Evolutionary conservation across 2,113 vertebrate genomes (phyloP).

Genomic region (Lipotes vexillifer): DNA sequence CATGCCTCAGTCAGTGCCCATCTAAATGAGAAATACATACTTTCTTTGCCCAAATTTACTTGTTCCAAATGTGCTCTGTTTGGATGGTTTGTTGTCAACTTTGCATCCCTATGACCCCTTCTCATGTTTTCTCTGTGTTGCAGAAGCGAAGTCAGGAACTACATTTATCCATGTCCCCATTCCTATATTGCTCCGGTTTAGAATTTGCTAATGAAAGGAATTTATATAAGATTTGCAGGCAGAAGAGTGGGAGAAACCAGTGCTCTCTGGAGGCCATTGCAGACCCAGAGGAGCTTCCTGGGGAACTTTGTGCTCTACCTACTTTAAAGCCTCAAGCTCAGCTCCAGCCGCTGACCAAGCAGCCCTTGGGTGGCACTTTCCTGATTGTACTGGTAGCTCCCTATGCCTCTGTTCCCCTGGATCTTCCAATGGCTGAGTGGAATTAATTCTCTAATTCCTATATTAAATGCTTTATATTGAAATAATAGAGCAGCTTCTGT

Average conservation of each 20-base stretch:
- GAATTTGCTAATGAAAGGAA: background rate
- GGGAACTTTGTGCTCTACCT: background rate
- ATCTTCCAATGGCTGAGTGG: background rate
- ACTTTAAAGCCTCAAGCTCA: background rate
- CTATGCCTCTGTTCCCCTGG: background rate
- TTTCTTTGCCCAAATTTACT: background rate
- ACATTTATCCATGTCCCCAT: background rate
- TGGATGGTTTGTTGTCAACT: background rate
- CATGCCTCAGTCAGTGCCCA: accelerated
- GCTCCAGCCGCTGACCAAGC: background rate
- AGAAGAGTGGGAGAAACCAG: background rate
- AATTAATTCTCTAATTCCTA: background rate
- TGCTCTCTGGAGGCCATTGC: background rate
- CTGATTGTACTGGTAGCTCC: background rate
- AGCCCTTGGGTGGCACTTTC: background rate
- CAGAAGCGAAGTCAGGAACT: background rate
- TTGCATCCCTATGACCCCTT: background rate
- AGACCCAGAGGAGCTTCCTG: background rate
- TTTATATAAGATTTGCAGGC: background rate
- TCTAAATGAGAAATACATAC: background rate
- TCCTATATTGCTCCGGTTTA: background rate
- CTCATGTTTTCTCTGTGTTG: background rate
- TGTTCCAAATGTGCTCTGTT: background rate
- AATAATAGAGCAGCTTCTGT: background rate
- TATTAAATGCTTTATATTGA: background rate